These are phyloP conservation scores for Plecturocebus donacophilus DNA, from an alignment of 2,113 vertebrate genomes.

Conservation along the genomic window DNA sequence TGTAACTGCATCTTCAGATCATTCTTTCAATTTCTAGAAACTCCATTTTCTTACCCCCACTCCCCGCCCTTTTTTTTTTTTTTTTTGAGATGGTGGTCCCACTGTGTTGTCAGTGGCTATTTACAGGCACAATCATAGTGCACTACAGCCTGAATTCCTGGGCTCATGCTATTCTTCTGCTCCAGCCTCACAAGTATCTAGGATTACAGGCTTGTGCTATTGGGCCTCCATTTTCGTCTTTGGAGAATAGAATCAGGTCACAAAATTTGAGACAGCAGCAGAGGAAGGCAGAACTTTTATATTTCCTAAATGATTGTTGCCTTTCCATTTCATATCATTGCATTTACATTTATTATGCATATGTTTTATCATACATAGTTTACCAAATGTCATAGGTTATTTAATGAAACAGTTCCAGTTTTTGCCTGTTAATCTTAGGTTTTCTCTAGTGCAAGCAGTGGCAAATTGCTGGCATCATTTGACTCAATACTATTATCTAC, in stretches of 20 bases:
- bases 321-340: not conserved
- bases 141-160: not conserved
- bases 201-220: not conserved
- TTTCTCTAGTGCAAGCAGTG: not conserved
- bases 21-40: no score
- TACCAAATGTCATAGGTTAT: not conserved
- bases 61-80: no score
- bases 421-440: not conserved
- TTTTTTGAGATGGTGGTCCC: no score
- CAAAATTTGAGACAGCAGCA: not conserved
- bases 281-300: not conserved
- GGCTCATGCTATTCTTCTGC: not conserved
- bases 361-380: not conserved
- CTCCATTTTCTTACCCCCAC: no score
- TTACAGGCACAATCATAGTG: no score
- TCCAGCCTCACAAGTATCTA: not conserved
- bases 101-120: not conserved
- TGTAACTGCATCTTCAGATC: no score
- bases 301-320: not conserved
- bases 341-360: not conserved
- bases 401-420: not conserved
- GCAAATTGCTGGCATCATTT: conserved; percentile 7
- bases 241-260: not conserved
- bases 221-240: not conserved
- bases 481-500: not conserved